phyloP scores from a whole-genome alignment of 2,888 invertebrate species.

The Hololepta plana region DNA sequence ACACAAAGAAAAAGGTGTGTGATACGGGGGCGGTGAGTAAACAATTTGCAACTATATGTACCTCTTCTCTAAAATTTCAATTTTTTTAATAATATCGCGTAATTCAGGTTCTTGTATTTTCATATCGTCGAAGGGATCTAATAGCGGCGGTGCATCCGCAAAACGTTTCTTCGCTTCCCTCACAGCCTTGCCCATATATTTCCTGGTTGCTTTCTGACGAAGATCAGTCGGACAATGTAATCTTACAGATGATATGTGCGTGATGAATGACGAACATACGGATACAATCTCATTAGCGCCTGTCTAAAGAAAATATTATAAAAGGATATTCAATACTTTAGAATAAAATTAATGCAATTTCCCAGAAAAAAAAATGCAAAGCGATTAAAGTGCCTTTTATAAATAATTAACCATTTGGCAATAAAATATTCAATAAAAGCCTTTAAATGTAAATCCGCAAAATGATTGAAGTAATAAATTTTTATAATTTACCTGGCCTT shows the following conservation, averaged over 20 bases:
- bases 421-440: no score
- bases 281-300: conserved; percentile 85
- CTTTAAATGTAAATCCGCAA: not conserved
- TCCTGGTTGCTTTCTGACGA: conserved; percentile 65
- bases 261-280: conserved; percentile 62
- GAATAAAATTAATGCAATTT: no score
- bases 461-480: not conserved
- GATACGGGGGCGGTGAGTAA: not conserved
- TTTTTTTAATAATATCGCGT: conserved; percentile 61
- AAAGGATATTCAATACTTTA: no score
- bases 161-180: conserved; percentile 82
- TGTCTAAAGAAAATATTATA: conserved; percentile 31
- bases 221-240: conserved; percentile 85
- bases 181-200: conserved; percentile 69
- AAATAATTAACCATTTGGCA: no score
- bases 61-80: conserved; percentile 66
- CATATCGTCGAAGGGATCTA: conserved; percentile 95
- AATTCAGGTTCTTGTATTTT: conserved; percentile 75
- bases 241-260: conserved; percentile 75
- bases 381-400: no score
- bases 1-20: conserved; percentile 1
- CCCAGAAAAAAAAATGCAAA: no score
- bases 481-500: conserved; percentile 32
- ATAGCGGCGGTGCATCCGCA: conserved; percentile 66
- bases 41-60: conserved; percentile 14